Base-by-base conservation (phyloP, 2,888 invertebrate species). In the Blastobasis lacticolella region DNA sequence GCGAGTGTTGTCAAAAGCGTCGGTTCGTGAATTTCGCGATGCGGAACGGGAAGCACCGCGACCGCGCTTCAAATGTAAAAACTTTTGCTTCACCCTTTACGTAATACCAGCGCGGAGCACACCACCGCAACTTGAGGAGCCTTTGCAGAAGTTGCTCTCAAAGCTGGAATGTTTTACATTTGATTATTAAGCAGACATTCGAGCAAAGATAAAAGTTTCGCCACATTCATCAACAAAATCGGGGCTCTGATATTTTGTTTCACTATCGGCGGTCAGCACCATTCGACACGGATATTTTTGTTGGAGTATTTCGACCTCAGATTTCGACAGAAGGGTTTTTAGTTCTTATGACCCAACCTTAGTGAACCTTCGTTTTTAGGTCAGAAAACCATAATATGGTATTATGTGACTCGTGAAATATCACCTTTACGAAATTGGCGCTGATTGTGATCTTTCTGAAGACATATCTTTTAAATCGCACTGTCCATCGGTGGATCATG, bases 81-180 rank as follows among this genome's bases (percentile, higher is more conserved):
- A 86, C 78, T 86, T 87, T 81, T 77, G 73, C 84, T 76, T 74
- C 66, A 81, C 81, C 81, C 83, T 80, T 84, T 81, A 73, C 73
- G 78, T 81, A 77, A 79, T 77, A 73, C 72, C 69, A 68, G 69
- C 68, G 71, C 71, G 59, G 74, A 58, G 55, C 56, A 59, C 56
- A 54, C 61, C 55, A 56, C 66, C 67, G 66, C 69, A 73, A 76
- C 80, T 81, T 77, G 71, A 77, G 81, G 75, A 82, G 76, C 81
- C 79, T 83, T 83, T 81, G 72, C 77, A 70, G 60, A 84, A 85
- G 76, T 84, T 83, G 70, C 64, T 62, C 75, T 82, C 82, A 84
- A 84, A 85, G 83, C 75, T 60, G 75, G 77, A 81, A 85, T 86
- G 78, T 80, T 84, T 81, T 75, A 79, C 78, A 78, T 80, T 83